Conservation (phyloP, 2,888 invertebrate genomes). For the Sepioteuthis lessoniana region DNA sequence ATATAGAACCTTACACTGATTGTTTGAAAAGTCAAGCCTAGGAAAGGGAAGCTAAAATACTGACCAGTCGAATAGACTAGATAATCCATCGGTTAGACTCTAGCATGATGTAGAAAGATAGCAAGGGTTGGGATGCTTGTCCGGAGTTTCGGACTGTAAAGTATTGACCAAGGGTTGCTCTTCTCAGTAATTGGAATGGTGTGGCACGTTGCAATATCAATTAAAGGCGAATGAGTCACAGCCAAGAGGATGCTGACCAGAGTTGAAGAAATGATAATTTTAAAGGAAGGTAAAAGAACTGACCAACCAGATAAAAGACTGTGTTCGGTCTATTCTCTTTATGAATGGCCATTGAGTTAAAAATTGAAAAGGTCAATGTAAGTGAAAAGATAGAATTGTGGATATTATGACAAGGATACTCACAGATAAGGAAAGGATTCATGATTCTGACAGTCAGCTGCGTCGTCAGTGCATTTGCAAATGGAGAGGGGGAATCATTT, state of each 20-base stretch:
- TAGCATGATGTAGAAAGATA: neutral
- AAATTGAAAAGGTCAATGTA: neutral
- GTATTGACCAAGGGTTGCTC: neutral
- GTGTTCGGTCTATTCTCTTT: neutral
- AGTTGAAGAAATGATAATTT: neutral
- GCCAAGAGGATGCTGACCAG: neutral
- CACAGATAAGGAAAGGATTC: too few species aligned
- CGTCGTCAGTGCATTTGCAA: too few species aligned
- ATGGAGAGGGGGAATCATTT: too few species aligned
- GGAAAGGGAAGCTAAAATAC: neutral
- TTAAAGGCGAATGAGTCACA: neutral
- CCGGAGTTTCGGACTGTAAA: neutral
- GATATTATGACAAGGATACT: neutral
- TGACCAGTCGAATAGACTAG: neutral
- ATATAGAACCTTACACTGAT: neutral
- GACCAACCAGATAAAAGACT: neutral
- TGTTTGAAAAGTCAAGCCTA: neutral
- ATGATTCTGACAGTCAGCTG: too few species aligned
- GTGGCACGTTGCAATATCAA: slow-evolving; percentile 10
- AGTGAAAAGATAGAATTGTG: neutral
- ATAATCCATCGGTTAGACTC: neutral
- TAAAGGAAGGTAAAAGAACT: neutral
- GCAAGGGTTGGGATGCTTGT: neutral
- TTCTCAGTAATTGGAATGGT: neutral
- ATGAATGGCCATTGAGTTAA: neutral